Evolutionary conservation across 2,888 invertebrate genomes (phyloP), one percentile per base, ranked within the genome.

Genomic region (Callyntrura guangdongensis): DNA sequence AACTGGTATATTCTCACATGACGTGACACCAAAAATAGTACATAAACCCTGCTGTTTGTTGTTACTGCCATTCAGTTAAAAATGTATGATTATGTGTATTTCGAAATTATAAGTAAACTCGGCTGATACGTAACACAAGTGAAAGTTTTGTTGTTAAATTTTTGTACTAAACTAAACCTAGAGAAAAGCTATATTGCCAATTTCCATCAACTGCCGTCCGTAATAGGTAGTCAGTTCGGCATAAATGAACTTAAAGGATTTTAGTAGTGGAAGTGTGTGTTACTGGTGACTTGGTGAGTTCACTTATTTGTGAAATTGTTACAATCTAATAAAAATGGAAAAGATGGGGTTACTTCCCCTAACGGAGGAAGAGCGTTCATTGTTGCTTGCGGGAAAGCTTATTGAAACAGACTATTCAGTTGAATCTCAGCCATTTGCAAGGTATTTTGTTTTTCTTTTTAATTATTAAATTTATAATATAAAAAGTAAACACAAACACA

Each of bases 371-470:
- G 96, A 96, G 94, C 95, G 97, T 94, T 96, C 96, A 94, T 96
- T 96, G 95, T 95, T 97, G 95, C 96, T 97, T 95, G 96, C 97
- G 94, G 96, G 96, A 95, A 96, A 97, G 95, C 96, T 97, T 94
- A 97, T 97, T 95, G 96, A 97, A 94, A 96, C 97, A 94, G 96
- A 97, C 93, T 97, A 97, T 95, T 96, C 97, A 95, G 97, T 97
- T 94, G 97, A 97, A 95, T 97, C 97, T 95, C 97, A 97, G 94
- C 97, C 97, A 94, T 97, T 97, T 96, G 97, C 97, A 96, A 97
- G 97, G 97, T 97, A 96, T 96, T 96, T 27, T 25, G 22, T 61
- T 61, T 61, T 61, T 61, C 3, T 59, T 59, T 8, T 14, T 59
- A n/a, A n/a, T n/a, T n/a, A n/a, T n/a, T n/a, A n/a, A n/a, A n/a